These are phyloP conservation scores for Clarias gariepinus DNA, from an alignment of 2,113 vertebrate genomes.

Conservation along the genomic window DNA sequence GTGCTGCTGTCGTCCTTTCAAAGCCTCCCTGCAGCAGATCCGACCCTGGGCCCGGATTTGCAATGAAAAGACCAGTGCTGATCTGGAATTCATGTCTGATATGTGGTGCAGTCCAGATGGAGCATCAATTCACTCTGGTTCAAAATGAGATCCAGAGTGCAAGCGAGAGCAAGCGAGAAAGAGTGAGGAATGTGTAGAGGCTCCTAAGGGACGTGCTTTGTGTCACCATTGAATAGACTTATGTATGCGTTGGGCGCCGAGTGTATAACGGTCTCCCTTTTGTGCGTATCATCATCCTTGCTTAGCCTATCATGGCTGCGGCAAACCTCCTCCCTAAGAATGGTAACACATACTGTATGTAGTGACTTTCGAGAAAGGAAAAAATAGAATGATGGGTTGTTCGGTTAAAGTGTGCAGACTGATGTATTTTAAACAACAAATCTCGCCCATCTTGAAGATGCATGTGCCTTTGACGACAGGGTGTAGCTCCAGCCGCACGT, in stretches of 20 bases:
- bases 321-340: not conserved
- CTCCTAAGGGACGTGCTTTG: constrained; percentile 16
- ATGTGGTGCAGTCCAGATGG: not conserved
- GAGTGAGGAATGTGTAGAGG: not conserved
- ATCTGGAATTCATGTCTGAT: constrained; percentile 5
- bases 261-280: constrained; percentile 12
- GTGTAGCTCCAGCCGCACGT: too few relatives aligned
- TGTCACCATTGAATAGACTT: constrained; percentile 22
- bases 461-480: too few relatives aligned
- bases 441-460: too few relatives aligned
- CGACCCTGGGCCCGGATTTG: constrained; percentile 2
- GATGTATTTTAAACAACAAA: not conserved
- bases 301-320: not conserved
- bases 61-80: constrained; percentile 6
- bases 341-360: not conserved
- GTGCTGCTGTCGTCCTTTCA: constrained; percentile 11
- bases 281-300: not conserved
- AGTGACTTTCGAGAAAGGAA: not conserved
- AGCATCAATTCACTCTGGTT: not conserved
- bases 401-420: not conserved
- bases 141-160: not conserved
- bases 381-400: not conserved
- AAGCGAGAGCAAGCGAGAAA: not conserved
- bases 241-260: not conserved
- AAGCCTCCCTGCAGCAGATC: constrained; percentile 3